These are phyloP conservation scores for sheep (Ovis aries) DNA, from an alignment of 2,113 vertebrate species.

Conservation along the genomic window DNA sequence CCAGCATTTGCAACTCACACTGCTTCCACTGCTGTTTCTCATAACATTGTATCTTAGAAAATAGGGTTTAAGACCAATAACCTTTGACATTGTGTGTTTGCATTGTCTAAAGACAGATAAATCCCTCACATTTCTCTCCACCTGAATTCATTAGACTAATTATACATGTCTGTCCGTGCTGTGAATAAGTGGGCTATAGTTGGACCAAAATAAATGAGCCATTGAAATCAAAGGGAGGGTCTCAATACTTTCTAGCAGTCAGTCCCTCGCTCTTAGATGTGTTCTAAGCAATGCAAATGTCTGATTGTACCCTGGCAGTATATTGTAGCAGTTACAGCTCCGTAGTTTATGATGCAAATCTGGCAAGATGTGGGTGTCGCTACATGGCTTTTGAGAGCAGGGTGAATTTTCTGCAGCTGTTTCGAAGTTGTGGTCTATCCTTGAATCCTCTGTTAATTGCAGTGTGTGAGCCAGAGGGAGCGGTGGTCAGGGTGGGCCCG, in stretches of 20 bases:
- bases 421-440: conserved; percentile 77
- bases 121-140: conserved; percentile 50
- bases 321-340: conserved; percentile 28
- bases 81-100: conserved; percentile 32
- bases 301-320: not conserved
- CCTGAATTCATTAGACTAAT: conserved; percentile 28
- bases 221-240: conserved; percentile 21
- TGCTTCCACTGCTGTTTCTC: conserved; percentile 33
- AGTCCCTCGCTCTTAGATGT: not conserved
- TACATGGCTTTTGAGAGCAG: conserved; percentile 58
- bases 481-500: conserved; percentile 76
- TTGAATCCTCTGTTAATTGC: conserved; percentile 78
- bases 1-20: conserved; percentile 39
- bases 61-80: conserved; percentile 42
- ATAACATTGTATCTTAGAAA: conserved; percentile 47
- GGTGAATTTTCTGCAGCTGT: conserved; percentile 77
- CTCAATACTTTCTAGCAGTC: not conserved
- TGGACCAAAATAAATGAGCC: conserved; percentile 60
- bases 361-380: conserved; percentile 39
- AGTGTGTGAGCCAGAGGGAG: conserved; percentile 75
- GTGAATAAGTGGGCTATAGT: conserved; percentile 5
- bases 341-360: conserved; percentile 67
- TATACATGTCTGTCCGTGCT: not conserved
- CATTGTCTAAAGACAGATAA: conserved; percentile 21
- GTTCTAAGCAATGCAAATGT: conserved; percentile 50